Evolutionary conservation across 2,113 vertebrate species (phyloP).

Genomic region (Hipposideros armiger): DNA sequence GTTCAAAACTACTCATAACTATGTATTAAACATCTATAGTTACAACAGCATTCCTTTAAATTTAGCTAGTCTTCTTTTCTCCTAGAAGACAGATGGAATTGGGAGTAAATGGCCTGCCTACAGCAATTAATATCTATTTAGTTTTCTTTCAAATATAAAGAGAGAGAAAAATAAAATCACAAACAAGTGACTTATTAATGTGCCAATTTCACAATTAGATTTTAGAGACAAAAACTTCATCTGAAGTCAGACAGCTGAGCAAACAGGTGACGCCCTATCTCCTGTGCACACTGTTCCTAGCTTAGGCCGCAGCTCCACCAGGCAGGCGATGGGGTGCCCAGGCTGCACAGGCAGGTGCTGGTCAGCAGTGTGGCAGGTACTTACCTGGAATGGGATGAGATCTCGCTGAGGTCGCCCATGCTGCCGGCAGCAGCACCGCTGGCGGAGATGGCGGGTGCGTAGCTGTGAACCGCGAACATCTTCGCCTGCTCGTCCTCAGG

Average conservation of each 20-base stretch:
- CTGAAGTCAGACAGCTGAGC: not conserved
- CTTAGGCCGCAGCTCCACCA: fast-evolving
- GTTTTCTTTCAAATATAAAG: not conserved
- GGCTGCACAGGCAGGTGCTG: fast-evolving
- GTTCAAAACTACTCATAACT: not conserved
- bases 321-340: fast-evolving
- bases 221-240: not conserved
- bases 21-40: not conserved
- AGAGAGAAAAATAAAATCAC: not conserved
- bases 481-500: constrained; percentile 91
- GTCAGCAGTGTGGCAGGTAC: not conserved
- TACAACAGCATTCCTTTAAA: not conserved
- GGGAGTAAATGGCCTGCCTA: not conserved
- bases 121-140: not conserved
- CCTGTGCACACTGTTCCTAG: fast-evolving
- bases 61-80: not conserved
- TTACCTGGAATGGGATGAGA: constrained; percentile 96
- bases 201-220: not conserved
- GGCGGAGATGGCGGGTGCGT: constrained; percentile 87
- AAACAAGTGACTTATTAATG: fast-evolving
- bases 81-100: not conserved
- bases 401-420: constrained; percentile 95
- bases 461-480: constrained; percentile 91
- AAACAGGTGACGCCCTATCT: not conserved
- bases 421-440: constrained; percentile 91